Conservation (phyloP, 2,113 vertebrate species). For the Scartelaos histophorus region DNA sequence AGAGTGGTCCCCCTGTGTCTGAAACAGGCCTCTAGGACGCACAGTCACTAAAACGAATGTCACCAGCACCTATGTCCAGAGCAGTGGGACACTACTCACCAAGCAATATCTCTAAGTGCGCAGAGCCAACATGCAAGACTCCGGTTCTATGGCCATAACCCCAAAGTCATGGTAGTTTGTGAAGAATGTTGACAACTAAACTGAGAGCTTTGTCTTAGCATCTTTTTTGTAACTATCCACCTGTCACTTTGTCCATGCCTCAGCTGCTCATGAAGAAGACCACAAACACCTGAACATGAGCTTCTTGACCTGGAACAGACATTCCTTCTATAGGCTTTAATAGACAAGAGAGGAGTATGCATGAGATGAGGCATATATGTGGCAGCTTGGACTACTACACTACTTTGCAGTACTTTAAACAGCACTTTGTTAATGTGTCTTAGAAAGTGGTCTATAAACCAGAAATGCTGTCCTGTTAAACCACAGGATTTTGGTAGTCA, state of each 20-base stretch:
- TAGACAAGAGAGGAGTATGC: no score
- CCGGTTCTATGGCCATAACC: slow-evolving; percentile 25
- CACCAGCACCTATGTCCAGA: no score
- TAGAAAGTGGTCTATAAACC: slow-evolving; percentile 6
- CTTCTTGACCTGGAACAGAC: not conserved
- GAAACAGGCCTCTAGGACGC: no score
- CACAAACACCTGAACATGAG: no score
- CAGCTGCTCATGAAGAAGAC: not conserved
- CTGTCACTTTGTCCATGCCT: not conserved
- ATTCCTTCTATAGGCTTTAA: no score
- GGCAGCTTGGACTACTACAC: not conserved
- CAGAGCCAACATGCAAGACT: no score
- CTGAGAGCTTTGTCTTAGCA: not conserved
- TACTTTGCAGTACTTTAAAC: not conserved
- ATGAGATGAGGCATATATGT: not conserved
- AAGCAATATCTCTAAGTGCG: not conserved
- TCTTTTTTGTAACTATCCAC: no score
- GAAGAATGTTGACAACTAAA: not conserved
- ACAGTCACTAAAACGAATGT: no score
- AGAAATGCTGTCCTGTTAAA: slow-evolving; percentile 6
- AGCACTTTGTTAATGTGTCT: slow-evolving; percentile 1
- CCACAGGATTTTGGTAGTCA: slow-evolving; percentile 1
- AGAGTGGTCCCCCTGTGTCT: no score
- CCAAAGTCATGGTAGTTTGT: no score
- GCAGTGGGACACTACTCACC: no score